phyloP scores from a whole-genome alignment of 2,113 vertebrate genomes.

The Zootoca vivipara region DNA sequence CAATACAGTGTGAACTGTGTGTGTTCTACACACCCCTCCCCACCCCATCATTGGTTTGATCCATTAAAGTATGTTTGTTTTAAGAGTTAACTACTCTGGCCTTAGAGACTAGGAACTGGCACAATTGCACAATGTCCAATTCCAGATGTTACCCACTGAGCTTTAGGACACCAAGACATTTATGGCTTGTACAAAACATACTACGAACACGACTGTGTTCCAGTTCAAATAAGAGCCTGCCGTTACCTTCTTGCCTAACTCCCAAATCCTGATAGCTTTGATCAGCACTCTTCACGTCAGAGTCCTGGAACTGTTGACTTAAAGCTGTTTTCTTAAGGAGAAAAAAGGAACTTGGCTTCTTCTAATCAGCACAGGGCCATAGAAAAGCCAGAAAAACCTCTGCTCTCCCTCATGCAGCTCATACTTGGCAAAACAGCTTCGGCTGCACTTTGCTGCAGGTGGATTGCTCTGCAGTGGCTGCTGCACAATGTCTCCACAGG shows the following conservation, averaged over 20 bases:
- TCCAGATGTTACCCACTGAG: background rate
- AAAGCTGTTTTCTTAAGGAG: slow-evolving; percentile 17
- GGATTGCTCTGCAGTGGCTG: background rate
- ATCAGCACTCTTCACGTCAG: background rate
- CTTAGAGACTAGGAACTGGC: background rate
- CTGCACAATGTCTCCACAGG: background rate
- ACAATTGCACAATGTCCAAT: background rate
- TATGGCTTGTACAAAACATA: slow-evolving; percentile 5
- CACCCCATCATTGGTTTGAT: slow-evolving; percentile 7
- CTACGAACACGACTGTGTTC: background rate
- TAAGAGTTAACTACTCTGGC: background rate
- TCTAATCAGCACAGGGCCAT: background rate
- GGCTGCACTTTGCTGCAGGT: background rate
- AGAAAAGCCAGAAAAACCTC: background rate
- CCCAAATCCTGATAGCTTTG: background rate
- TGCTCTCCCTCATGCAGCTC: background rate
- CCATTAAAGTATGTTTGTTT: background rate
- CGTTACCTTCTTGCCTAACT: background rate
- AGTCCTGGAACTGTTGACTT: slow-evolving; percentile 11
- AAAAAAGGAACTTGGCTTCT: background rate
- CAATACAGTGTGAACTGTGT: too few relatives aligned
- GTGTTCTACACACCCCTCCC: background rate
- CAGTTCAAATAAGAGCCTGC: background rate
- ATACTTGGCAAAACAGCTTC: background rate
- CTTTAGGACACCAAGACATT: background rate